phyloP scores from a whole-genome alignment of 92 coral and sea anemone genomes.

The Epizoanthus illoricatus region DNA sequence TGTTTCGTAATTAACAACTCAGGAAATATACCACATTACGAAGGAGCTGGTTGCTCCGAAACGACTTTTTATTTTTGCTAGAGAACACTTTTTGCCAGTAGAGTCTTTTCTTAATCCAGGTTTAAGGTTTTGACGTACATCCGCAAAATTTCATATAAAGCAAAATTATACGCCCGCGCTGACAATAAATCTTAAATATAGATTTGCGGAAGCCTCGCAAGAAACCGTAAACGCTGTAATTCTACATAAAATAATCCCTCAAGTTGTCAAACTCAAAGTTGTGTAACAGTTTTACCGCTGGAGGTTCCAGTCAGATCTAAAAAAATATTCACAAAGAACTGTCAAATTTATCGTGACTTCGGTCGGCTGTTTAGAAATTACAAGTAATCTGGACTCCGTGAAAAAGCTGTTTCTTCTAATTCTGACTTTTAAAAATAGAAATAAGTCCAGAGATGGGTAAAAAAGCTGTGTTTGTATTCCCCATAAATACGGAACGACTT shows the following conservation, averaged over 20 bases:
- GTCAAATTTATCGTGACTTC: not conserved
- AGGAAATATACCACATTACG: constrained; percentile 13
- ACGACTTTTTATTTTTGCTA: not conserved
- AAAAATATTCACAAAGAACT: not conserved
- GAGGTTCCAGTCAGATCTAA: too few species aligned
- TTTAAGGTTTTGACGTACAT: constrained; percentile 12
- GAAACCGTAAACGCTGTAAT: not conserved
- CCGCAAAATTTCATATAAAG: not conserved
- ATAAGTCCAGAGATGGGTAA: too few species aligned
- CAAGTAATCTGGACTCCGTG: not conserved
- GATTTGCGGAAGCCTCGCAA: not conserved
- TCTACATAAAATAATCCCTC: not conserved
- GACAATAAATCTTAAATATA: not conserved
- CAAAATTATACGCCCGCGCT: constrained; percentile 4
- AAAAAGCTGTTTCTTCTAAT: not conserved
- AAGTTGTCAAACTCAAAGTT: not conserved
- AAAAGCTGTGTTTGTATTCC: too few species aligned
- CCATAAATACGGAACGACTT: too few species aligned
- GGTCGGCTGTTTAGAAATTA: not conserved
- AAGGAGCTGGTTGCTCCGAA: constrained; percentile 9
- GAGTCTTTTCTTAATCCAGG: not conserved
- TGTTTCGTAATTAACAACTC: constrained; percentile 26
- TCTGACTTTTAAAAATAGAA: not conserved
- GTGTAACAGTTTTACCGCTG: not conserved
- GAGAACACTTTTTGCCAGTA: not conserved